These are phyloP conservation scores for Lindbergichthys nudifrons DNA, from an alignment of 2,797 vertebrate genomes.

Conservation along the genomic window DNA sequence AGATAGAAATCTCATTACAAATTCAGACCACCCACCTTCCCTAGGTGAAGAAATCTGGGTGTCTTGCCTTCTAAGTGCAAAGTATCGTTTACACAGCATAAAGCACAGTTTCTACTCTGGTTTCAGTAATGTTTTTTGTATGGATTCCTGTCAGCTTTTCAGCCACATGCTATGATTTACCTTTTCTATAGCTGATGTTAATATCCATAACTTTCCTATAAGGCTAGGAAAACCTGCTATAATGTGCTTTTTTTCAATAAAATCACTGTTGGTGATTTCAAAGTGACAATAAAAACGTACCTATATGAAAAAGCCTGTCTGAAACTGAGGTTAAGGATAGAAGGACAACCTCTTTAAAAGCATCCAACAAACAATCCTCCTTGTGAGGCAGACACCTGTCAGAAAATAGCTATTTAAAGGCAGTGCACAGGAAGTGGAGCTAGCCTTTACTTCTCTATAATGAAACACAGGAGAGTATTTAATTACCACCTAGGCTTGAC, in stretches of 20 bases:
- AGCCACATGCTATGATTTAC: not conserved
- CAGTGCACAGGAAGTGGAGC: too few species aligned
- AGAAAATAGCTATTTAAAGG: too few species aligned
- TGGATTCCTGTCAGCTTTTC: slow-evolving; percentile 7
- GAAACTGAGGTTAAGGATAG: too few species aligned
- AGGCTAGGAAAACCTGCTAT: not conserved
- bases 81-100: slow-evolving; percentile 2
- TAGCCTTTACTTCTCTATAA: too few species aligned
- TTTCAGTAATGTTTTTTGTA: slow-evolving; percentile 1
- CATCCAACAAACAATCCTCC: too few species aligned
- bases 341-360: too few species aligned
- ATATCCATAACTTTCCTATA: not conserved
- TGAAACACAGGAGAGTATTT: too few species aligned
- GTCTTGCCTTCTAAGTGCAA: slow-evolving; percentile 5
- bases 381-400: too few species aligned
- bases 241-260: not conserved
- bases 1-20: slow-evolving; percentile 40
- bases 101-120: not conserved
- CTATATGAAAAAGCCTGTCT: too few species aligned
- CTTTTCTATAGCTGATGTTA: slow-evolving; percentile 5
- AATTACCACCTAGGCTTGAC: too few species aligned
- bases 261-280: not conserved
- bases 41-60: slow-evolving; percentile 1
- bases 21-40: slow-evolving; percentile 15
- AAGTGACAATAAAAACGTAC: too few species aligned